Evolutionary conservation across 2,888 invertebrate species (phyloP), one percentile per base, ranked within the genome.

Genomic region (Papilio demoleus): DNA sequence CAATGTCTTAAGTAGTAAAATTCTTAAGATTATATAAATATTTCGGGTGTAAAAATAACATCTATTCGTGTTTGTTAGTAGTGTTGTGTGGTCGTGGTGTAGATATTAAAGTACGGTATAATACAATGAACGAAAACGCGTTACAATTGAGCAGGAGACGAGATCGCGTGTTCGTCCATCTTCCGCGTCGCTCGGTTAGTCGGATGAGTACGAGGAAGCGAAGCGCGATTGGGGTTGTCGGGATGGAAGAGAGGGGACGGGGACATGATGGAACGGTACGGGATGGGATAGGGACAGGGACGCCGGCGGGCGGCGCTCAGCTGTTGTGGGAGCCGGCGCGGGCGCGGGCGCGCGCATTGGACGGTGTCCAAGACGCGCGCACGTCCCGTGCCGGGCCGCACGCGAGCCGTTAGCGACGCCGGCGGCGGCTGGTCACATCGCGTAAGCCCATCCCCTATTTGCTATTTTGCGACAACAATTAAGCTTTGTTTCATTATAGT

Each of bases 361-460:
- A 76, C 77, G 61, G 68, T 56, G 85, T 84, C 77, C 80, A 81
- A 78, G 76, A 88, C 86, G 87, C 87, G 88, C 87, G 75, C 74
- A 45, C 71, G 70, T 71, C 82, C 79, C 88, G 90, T 89, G 91
- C 90, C 90, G 88, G 88, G 87, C 86, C 75, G 83, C 83, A 80
- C 88, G 86, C 85, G 83, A 86, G 80, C 71, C 56, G 69, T 75
- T 80, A 87, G 88, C 84, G 80, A 82, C 83, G 86, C 83, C 79
- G 86, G 94, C 94, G 93, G 94, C 94, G 94, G 92, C 92, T 94
- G 94, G 94, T 94, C 94, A 94, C 94, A 94, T 94, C 94, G 94
- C 94, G 94, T 94, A 94, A 94, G 94, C 94, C 94, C 94, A 94
- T 94, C 94, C 94, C 94, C 94, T 93, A 76, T 87, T 92, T 89